Base-by-base conservation (phyloP, 2,113 vertebrate genomes). In the Cyphomyrus discorhynchus region DNA sequence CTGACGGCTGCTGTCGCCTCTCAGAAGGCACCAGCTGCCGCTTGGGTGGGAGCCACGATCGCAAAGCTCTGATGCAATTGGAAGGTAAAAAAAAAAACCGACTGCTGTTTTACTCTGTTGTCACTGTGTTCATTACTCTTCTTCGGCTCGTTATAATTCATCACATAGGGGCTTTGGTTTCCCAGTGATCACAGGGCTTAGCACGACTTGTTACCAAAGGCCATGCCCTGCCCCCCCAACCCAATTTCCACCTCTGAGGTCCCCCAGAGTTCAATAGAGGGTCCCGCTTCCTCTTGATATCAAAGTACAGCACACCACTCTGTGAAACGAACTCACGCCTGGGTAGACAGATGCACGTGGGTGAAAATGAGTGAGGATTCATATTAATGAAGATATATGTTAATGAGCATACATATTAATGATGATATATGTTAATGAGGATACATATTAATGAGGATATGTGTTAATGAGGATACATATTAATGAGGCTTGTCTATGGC, bases 401-500 rank as follows among this genome's bases (percentile, higher is more conserved):
- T 62, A 62, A 62, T 62, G 56, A 62, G 1, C 7, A 9, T n/a
- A 0, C 2, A 62, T n/a, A 62, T 62, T 62, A 58, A 58, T 58
- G 21, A 58, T 6, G 21, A n/a, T n/a, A 62, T 3, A 62, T 62
- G 15, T 52, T 52, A 17, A 94, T 91, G 85, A 90, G 89, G 91
- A 5, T 47, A 10, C 9, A 47, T 47, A 10, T 47, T 47, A 10
- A 47, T 47, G 47, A 47, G 47, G 46, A 46, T 6, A 46, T 46
- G 8, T 42, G 50, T 53, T 53, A 53, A 53, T 90, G 52, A 53
- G 52, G 3, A 5, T 21, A 2, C 66, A 74, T 74, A 39, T 94
- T 93, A 93, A 94, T 91, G 86, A 90, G 90, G 90, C 80, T 93
- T 24, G 1, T 90, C 92, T 92, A 19, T 91, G 92, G 91, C 89